Conservation (phyloP, 2,797 vertebrate genomes). For the Odontamblyopus lacepedii region DNA sequence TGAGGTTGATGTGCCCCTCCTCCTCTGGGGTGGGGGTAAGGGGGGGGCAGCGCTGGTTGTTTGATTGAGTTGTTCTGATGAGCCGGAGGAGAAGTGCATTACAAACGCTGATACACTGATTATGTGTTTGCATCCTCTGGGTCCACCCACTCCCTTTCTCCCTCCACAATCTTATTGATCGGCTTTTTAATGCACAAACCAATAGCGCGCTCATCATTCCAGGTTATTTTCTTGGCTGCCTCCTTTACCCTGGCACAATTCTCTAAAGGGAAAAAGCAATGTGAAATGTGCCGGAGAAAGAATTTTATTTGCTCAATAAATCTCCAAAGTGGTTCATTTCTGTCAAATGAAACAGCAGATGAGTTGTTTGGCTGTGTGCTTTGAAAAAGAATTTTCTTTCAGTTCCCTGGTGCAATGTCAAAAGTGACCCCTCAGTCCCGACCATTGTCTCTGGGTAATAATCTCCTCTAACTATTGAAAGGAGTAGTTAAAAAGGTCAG, state of each 20-base stretch:
- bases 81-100: constrained; percentile 68
- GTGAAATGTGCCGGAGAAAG: constrained; percentile 57
- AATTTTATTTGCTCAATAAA: constrained; percentile 69
- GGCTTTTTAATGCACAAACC: constrained; percentile 71
- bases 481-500: not conserved
- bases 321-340: constrained; percentile 58
- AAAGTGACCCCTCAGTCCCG: constrained; percentile 24
- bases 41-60: constrained; percentile 50
- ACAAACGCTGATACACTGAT: constrained; percentile 67
- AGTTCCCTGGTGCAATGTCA: constrained; percentile 23
- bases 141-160: constrained; percentile 13
- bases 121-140: constrained; percentile 68
- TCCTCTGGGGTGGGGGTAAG: constrained; percentile 33
- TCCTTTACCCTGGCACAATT: constrained; percentile 29
- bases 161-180: constrained; percentile 63
- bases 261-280: constrained; percentile 48
- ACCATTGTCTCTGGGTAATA: constrained; percentile 12
- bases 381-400: constrained; percentile 36
- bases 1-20: constrained; percentile 70
- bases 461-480: constrained; percentile 15
- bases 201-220: constrained; percentile 62
- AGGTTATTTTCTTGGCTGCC: constrained; percentile 56
- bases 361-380: constrained; percentile 47
- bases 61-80: constrained; percentile 76
- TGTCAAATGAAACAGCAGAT: constrained; percentile 62